A percentile compares a stretch with the other conserved stretches of the same genome.
Conservation (phyloP, 53 echinoderm and acorn worm genomes). For the Henricia sp. region DNA sequence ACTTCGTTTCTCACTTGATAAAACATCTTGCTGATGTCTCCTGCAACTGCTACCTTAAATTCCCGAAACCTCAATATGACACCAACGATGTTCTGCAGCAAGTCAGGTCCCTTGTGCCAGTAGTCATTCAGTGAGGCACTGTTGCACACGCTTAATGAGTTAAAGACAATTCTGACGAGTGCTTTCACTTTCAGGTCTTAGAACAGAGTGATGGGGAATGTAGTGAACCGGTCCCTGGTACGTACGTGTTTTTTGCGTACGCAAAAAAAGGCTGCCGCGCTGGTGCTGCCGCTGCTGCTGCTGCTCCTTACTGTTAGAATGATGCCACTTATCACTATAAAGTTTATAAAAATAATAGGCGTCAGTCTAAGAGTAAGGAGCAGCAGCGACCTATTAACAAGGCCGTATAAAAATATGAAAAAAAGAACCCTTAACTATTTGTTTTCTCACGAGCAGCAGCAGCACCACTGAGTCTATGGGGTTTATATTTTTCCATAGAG, state of each 20-base stretch:
- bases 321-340: too few species aligned
- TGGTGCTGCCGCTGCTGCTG: too few species aligned
- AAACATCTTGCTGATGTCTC: background rate
- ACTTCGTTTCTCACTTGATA: background rate
- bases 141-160: background rate
- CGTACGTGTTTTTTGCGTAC: background rate
- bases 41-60: background rate
- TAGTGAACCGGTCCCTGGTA: conserved; percentile 57
- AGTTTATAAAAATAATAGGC: too few species aligned
- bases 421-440: too few species aligned
- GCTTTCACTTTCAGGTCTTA: background rate
- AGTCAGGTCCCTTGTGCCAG: background rate
- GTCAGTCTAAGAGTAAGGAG: too few species aligned
- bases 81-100: background rate
- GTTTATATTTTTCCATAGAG: too few species aligned
- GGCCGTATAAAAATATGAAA: too few species aligned
- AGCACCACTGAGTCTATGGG: too few species aligned
- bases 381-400: too few species aligned
- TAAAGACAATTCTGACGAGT: background rate
- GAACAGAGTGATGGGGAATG: conserved; percentile 36
- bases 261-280: too few species aligned
- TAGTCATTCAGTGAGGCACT: background rate
- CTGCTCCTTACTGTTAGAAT: too few species aligned
- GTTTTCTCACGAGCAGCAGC: too few species aligned
- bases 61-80: background rate